A percentile compares a stretch with the other conserved stretches of the same genome.
Conservation (phyloP, 2,113 vertebrate genomes). For the Eidolon helvum region DNA sequence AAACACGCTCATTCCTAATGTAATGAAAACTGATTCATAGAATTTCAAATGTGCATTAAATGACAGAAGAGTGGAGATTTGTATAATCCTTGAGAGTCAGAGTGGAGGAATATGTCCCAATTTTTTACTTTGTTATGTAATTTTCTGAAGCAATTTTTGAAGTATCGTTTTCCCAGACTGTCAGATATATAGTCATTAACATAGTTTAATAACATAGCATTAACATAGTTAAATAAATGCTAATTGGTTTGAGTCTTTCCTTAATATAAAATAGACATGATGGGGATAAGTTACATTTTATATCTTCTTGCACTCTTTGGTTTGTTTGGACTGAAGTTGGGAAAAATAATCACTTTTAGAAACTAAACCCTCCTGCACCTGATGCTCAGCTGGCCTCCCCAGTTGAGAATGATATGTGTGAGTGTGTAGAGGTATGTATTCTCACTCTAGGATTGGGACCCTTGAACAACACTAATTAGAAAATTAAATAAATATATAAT, state of each 20-base stretch:
- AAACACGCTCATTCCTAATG: background rate
- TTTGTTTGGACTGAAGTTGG: background rate
- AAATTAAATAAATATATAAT: slow-evolving; percentile 17
- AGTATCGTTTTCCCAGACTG: background rate
- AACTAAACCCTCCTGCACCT: background rate
- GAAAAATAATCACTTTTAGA: background rate
- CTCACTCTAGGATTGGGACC: background rate
- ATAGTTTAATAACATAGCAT: background rate
- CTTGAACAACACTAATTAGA: background rate
- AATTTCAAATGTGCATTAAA: background rate
- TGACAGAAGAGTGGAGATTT: background rate
- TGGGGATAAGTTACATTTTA: background rate
- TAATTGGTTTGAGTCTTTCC: background rate
- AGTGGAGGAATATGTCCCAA: background rate
- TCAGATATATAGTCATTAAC: background rate
- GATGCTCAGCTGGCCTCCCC: background rate
- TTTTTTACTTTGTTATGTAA: background rate
- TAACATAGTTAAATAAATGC: background rate
- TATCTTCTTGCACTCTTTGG: background rate
- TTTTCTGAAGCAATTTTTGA: slow-evolving; percentile 6
- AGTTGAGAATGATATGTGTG: fast-evolving
- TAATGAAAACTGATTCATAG: background rate
- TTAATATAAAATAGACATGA: background rate
- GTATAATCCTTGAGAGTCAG: slow-evolving; percentile 3
- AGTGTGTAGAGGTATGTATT: fast-evolving